These are phyloP conservation scores for Machaerirhynchus nigripectus DNA, from an alignment of 2,113 vertebrate genomes.

Conservation along the genomic window DNA sequence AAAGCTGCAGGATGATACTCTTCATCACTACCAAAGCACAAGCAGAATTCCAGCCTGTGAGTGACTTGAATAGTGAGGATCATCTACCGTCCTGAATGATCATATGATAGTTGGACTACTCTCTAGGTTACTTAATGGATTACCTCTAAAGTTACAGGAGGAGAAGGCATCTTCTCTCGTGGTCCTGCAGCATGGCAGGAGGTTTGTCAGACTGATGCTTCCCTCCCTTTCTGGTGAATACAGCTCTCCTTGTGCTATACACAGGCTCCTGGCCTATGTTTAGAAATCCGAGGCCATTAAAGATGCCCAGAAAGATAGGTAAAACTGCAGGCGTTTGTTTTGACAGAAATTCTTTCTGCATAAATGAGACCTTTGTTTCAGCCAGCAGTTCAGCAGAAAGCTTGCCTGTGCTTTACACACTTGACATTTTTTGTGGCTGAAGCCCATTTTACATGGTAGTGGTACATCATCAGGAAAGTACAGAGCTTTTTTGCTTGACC, in stretches of 20 bases:
- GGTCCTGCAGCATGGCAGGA: neutral
- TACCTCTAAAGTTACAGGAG: neutral
- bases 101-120: neutral
- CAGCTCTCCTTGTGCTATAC: neutral
- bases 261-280: neutral
- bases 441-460: neutral
- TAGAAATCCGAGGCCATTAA: neutral
- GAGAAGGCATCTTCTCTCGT: neutral
- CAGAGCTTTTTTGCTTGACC: neutral
- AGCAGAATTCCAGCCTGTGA: neutral
- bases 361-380: neutral
- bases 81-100: neutral
- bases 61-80: neutral
- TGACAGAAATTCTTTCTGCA: neutral
- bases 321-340: neutral
- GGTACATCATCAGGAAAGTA: neutral
- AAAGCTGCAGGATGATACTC: neutral
- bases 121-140: neutral
- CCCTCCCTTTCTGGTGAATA: neutral
- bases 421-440: neutral
- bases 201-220: neutral
- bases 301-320: neutral
- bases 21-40: neutral
- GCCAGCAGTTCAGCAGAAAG: neutral
- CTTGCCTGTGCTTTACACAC: neutral